Percentiles rank a stretch among this genome's conserved stretches.
Evolutionary conservation across 2,113 vertebrate species (phyloP).

Genomic region (Mionectes macconnelli): DNA sequence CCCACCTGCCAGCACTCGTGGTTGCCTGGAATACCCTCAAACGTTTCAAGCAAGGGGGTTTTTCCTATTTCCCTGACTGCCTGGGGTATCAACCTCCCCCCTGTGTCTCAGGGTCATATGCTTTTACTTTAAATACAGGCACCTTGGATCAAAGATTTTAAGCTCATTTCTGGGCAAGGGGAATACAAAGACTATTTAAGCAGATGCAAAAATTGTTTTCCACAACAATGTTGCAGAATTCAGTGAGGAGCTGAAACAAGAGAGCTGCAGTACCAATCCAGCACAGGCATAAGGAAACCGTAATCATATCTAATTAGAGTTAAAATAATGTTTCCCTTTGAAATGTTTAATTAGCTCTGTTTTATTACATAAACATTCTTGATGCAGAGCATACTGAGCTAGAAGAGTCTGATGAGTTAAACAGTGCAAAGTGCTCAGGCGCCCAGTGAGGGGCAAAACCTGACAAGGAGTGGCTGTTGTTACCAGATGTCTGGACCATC

Average conservation of each 20-base stretch:
- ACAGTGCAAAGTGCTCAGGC: constrained; percentile 56
- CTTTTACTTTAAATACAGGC: not conserved
- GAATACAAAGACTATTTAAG: constrained; percentile 10
- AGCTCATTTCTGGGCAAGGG: not conserved
- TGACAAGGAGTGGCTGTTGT: constrained; percentile 71
- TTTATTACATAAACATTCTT: constrained; percentile 80
- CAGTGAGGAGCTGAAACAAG: constrained; percentile 18
- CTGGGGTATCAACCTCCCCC: not conserved
- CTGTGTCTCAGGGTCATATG: not conserved
- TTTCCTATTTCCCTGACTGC: not conserved
- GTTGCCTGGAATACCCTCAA: not conserved
- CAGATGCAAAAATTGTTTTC: constrained; percentile 3
- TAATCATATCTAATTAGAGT: constrained; percentile 82
- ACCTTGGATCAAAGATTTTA: not conserved
- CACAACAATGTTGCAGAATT: constrained; percentile 37
- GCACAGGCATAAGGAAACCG: constrained; percentile 56
- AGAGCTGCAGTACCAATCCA: constrained; percentile 31
- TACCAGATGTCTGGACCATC: constrained; percentile 74
- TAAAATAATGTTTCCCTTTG: constrained; percentile 82
- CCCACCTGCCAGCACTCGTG: not conserved
- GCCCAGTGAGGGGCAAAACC: constrained; percentile 71
- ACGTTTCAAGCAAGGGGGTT: not conserved
- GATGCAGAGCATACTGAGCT: constrained; percentile 59
- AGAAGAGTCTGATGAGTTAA: constrained; percentile 69
- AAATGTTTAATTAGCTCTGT: constrained; percentile 83